Conservation (phyloP, 2,797 vertebrate species). For the Meriones psammophilus region DNA sequence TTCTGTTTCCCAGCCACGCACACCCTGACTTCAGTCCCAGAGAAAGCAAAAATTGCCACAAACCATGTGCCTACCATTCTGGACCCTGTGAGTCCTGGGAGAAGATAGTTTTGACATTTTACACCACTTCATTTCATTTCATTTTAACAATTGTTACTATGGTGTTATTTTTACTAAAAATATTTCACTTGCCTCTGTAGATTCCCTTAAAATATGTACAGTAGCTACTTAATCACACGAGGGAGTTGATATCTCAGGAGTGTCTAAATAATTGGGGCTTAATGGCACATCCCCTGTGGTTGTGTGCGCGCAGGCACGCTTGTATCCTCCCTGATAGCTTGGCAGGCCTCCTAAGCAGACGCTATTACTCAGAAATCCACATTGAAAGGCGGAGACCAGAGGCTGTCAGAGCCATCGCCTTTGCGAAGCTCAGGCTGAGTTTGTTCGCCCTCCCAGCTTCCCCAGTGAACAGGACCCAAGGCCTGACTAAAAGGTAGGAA, state of each 20-base stretch:
- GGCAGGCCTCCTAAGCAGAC: slow-evolving; percentile 47
- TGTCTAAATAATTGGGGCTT: slow-evolving; percentile 80
- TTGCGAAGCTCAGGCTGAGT: background rate
- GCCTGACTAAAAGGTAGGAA: slow-evolving; percentile 47
- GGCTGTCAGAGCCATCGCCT: background rate
- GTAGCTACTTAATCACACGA: slow-evolving; percentile 80
- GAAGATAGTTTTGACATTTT: slow-evolving; percentile 83
- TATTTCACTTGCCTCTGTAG: slow-evolving; percentile 83
- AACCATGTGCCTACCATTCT: slow-evolving; percentile 20
- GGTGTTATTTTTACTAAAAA: slow-evolving; percentile 83
- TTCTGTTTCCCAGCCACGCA: slow-evolving; percentile 64
- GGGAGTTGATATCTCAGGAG: slow-evolving; percentile 81
- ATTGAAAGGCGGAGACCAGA: background rate
- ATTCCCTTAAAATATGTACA: slow-evolving; percentile 78
- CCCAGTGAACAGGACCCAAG: background rate
- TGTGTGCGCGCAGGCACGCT: background rate
- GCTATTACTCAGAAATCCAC: slow-evolving; percentile 53
- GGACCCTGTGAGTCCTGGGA: slow-evolving; percentile 59
- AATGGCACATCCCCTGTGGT: slow-evolving; percentile 74
- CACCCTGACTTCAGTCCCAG: background rate
- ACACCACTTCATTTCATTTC: slow-evolving; percentile 75
- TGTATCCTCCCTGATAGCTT: slow-evolving; percentile 56
- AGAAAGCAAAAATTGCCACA: background rate
- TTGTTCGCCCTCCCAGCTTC: background rate
- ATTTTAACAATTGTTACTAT: slow-evolving; percentile 76